Evolutionary conservation across 1,140 invertebrate genomes (phyloP).

Genomic region (Colletes gigas): DNA sequence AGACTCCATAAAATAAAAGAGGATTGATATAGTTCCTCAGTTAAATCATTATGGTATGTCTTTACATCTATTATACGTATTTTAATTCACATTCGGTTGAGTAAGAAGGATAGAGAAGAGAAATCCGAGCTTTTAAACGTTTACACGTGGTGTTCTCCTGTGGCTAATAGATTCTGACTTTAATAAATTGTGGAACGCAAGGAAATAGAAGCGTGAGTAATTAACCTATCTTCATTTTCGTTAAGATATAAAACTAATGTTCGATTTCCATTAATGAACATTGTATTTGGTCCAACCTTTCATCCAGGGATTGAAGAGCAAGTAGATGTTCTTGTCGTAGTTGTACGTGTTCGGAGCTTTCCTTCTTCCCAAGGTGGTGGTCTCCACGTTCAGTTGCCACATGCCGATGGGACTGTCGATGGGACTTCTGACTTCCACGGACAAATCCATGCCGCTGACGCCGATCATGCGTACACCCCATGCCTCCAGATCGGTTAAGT

Average conservation of each 20-base stretch:
- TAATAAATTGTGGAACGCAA: too few relatives aligned
- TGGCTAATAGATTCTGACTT: too few relatives aligned
- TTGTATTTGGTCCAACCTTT: conserved; percentile 81
- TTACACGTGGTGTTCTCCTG: too few relatives aligned
- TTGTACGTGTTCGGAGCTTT: conserved; percentile 64
- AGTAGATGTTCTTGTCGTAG: conserved; percentile 82
- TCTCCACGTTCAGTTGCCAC: conserved; percentile 77
- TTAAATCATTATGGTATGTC: too few relatives aligned
- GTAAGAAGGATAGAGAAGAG: too few relatives aligned
- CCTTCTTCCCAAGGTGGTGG: conserved; percentile 64
- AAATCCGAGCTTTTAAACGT: too few relatives aligned
- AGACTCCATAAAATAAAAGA: not conserved
- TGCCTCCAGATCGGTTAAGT: conserved; percentile 70
- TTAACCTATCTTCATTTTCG: too few relatives aligned
- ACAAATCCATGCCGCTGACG: conserved; percentile 64
- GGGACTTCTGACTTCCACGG: conserved; percentile 75
- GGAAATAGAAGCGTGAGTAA: too few relatives aligned
- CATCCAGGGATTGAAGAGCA: conserved; percentile 93
- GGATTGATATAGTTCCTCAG: too few relatives aligned
- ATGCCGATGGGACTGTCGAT: conserved; percentile 76
- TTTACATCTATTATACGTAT: too few relatives aligned
- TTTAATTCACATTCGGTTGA: too few relatives aligned
- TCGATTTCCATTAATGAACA: too few relatives aligned
- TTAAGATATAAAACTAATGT: not conserved
- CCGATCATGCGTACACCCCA: conserved; percentile 74